Conservation (phyloP, 2,113 vertebrate species). For the Aythya baeri region DNA sequence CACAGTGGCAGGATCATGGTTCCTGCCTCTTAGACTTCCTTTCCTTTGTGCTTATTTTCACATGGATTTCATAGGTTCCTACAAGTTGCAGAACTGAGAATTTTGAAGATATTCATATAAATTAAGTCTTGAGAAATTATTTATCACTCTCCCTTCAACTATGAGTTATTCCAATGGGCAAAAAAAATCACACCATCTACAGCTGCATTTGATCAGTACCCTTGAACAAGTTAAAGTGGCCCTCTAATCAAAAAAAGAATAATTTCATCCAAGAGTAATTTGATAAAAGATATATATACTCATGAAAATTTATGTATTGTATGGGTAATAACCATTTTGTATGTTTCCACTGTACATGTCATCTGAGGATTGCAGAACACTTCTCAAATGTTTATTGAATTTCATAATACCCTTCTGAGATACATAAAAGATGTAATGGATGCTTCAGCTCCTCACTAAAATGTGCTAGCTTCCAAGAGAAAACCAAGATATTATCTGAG, state of each 20-base stretch:
- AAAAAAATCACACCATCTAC: background rate
- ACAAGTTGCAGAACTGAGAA: background rate
- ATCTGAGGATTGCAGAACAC: constrained; percentile 31
- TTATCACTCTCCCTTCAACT: background rate
- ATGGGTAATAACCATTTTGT: constrained; percentile 5
- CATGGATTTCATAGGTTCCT: background rate
- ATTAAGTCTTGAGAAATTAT: background rate
- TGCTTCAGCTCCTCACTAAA: constrained; percentile 18
- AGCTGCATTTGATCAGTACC: background rate
- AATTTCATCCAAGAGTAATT: background rate
- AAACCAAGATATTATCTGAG: constrained; percentile 41
- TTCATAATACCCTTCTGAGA: constrained; percentile 13
- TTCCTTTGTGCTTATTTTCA: background rate
- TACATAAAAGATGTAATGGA: constrained; percentile 40
- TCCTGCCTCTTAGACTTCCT: background rate
- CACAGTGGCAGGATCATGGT: background rate
- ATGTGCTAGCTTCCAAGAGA: constrained; percentile 16
- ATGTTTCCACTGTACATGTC: constrained; percentile 4
- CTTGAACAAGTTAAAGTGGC: background rate
- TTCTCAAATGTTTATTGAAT: constrained; percentile 60
- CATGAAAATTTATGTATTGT: constrained; percentile 2
- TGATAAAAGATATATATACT: background rate
- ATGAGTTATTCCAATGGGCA: background rate
- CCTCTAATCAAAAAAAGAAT: constrained; percentile 11
- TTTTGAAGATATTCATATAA: background rate